Conservation (phyloP, 2,797 vertebrate species). For the Dermochelys coriacea region DNA sequence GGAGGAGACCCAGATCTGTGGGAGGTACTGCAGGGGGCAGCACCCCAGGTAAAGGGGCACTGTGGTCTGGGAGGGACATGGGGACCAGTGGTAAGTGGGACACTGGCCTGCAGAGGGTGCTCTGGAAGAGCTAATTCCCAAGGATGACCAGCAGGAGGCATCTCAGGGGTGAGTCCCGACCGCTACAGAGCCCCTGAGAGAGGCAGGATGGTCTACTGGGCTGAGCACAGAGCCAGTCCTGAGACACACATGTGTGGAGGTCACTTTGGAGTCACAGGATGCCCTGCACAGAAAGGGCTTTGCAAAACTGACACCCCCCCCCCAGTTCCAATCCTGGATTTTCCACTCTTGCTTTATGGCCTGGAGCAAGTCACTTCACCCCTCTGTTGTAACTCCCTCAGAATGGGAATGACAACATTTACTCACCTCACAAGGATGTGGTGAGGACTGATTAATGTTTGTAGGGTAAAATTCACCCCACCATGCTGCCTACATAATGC, state of each 20-base stretch:
- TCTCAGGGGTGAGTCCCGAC: too few relatives aligned
- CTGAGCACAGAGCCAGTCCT: neutral
- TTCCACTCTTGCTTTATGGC: neutral
- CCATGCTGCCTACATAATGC: neutral
- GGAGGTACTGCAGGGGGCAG: too few relatives aligned
- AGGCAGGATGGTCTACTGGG: neutral
- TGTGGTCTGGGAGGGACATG: too few relatives aligned
- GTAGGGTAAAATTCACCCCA: neutral
- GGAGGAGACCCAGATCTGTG: too few relatives aligned
- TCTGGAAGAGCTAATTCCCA: too few relatives aligned
- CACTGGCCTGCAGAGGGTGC: too few relatives aligned
- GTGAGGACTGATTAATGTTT: neutral
- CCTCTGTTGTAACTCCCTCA: neutral
- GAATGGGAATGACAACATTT: neutral
- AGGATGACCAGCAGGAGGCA: too few relatives aligned
- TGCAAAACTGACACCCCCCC: neutral
- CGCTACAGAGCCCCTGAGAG: neutral
- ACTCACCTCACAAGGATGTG: neutral
- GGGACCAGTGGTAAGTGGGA: too few relatives aligned
- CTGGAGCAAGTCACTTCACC: neutral
- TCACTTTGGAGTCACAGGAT: neutral
- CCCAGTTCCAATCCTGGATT: neutral
- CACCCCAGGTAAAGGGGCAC: too few relatives aligned
- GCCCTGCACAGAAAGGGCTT: neutral
- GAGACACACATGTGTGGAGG: neutral